These are phyloP conservation scores for Lochmaea crataegi DNA, from an alignment of 2,888 invertebrate species.

Conservation along the genomic window DNA sequence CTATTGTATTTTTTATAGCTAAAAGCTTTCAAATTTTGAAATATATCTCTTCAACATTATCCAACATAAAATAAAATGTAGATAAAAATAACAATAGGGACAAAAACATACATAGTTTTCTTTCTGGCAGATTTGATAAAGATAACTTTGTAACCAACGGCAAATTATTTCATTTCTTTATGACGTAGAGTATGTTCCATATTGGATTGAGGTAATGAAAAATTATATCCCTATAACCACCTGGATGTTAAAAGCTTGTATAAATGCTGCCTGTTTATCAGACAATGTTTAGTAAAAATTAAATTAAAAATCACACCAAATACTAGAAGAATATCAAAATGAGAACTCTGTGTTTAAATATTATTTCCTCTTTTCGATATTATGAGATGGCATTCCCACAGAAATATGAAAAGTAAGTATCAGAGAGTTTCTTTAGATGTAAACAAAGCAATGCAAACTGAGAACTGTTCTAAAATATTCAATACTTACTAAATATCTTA, in stretches of 20 bases:
- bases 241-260: not conserved
- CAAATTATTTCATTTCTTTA: not conserved
- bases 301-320: not conserved
- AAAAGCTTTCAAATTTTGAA: no score
- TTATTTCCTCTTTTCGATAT: not conserved
- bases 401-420: not conserved
- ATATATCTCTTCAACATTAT: no score
- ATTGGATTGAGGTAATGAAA: not conserved
- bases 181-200: not conserved
- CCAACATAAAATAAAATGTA: no score
- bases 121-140: no score
- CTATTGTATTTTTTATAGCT: no score
- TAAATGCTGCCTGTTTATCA: not conserved
- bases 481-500: not conserved
- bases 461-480: not conserved
- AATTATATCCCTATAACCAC: not conserved
- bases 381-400: constrained; percentile 10
- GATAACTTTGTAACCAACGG: no score
- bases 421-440: constrained; percentile 3
- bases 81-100: no score
- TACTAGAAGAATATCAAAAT: constrained; percentile 2
- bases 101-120: no score
- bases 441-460: constrained; percentile 2
- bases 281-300: not conserved
- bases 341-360: no score